Evolutionary conservation across 2,797 vertebrate genomes (phyloP), one percentile per base, ranked within the genome.

Genomic region (Microctenopoma stevenorrisi): DNA sequence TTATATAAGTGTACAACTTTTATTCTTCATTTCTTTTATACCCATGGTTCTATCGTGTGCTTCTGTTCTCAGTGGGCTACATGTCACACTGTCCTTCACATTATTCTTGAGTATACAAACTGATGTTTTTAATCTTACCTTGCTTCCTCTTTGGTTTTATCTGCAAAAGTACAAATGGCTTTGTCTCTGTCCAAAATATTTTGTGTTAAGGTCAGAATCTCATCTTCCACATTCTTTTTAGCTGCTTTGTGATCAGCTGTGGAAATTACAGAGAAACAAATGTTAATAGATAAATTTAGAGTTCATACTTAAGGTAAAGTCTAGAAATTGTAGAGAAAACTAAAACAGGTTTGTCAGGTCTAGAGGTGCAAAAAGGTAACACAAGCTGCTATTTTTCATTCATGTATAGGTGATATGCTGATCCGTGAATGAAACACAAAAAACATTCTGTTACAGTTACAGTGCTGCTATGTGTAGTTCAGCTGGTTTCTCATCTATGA

Each of bases 171-270:
- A 83, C 94, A 95, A 60, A 94, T 64, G 11, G 78, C 67, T 42
- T 78, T 80, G 71, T 94, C 92, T 83, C 90, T 74, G 1, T 89
- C 83, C 60, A 91, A 51, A 66, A 94, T 88, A 33, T 86, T 67
- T 37, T 90, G 61, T 68, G 94, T 93, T 54, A 94, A 67, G 1
- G 0, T 5, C 42, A 86, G 43, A 25, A 92, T 83, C 1, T 89
- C 66, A 2, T 6, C 15, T 67, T 86, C 73, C 2, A 86, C 75
- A 35, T 68, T 83, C 10, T 4, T 43, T 72, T 83, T 89, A 2
- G 75, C 83, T 0, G 2, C 55, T 9, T 72, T 60, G 0, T 90
- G 82, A 4, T 74, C 48, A 49, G 0, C 94, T 95, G 76, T 15
- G 63, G 40, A 72, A 51, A 70, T 7, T 2, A 47, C 16, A 57